Base-by-base conservation (phyloP, 2,113 vertebrate species). In the Girardinichthys multiradiatus region DNA sequence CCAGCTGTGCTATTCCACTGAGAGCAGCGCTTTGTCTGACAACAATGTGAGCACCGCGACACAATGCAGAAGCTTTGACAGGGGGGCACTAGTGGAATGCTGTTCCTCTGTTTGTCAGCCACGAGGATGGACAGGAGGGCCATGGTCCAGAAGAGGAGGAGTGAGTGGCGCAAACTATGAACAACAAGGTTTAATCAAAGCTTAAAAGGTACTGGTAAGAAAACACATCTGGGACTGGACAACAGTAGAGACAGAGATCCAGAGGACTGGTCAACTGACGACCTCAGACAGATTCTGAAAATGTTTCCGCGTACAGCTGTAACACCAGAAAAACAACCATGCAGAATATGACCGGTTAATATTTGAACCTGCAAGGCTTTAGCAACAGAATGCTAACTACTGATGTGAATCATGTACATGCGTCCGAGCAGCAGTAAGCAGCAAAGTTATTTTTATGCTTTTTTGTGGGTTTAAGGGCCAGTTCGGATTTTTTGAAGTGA, bases 1-100 rank as follows among this genome's bases (percentile, higher is more conserved):
- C 84, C 90, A 89, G 89, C 82, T 87, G 89, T 72, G 84, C 83
- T 83, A 79, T 86, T 87, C 79, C 85, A 77, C 81, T 77, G 75
- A 80, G 83, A 88, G 87, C 51, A 21, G 57, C 72, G 54, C 87
- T 90, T 92, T 89, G 86, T 89, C 72, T 37, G 62, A 68, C 79
- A 82, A 89, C 88, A 91, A 91, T 86, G 76, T 24, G 72, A 86
- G 65, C 81, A 39, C 70, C 71, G 67, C 39, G 64, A 77, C 83
- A 88, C 86, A 90, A 88, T 90, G 76, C 81, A 67, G 83, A 72
- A 64, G 84, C 86, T 89, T 81, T 85, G 82, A 87, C 70, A 76
- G 77, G 74, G 42, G 17, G 84, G 79, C 72, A 68, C 68, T 70
- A 79, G 80, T 76, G 91, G 90, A 92, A 91, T 90, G 86, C 79